Evolutionary conservation across 2,113 vertebrate species (phyloP), one percentile per base, ranked within the genome.

Genomic region (Gadus macrocephalus): DNA sequence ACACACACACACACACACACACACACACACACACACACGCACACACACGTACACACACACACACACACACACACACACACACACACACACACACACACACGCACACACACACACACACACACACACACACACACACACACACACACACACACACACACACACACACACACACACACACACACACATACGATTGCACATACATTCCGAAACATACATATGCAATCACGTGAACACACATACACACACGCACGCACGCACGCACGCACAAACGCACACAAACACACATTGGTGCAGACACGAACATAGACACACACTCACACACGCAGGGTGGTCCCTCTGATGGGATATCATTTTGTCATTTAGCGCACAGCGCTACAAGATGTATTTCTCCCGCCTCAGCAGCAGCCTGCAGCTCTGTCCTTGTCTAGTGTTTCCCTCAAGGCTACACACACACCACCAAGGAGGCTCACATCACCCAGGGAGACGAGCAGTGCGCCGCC

Each of bases 321-420:
- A 81, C 55, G 69, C 12, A 16, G 70, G 72, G 80, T 81, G 84
- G 84, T 5, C 73, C 81, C 85, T 90, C 82, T 87, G 84, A 91
- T 87, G 89, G 88, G 88, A 86, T 87, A 90, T 90, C 82, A 91
- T 91, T 92, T 91, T 91, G 89, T 89, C 86, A 88, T 90, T 91
- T 90, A 87, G 87, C 91, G 89, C 85, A 84, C 90, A 90, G 90
- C 72, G 85, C 84, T 89, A 89, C 87, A 89, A 87, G 89, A 90
- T 89, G 87, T 86, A 90, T 92, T 84, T 88, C 75, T 78, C 80
- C 83, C 69, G 73, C 85, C 78, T 76, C 84, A 78, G 81, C 78
- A 75, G 78, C 81, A 78, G 77, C 42, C 42, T 49, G 42, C 75
- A 86, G 81, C 82, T 89, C 83, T 85, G 86, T 89, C 85, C 89